phyloP scores from a whole-genome alignment of 1,140 invertebrate genomes.

The Drosophila arawakana region DNA sequence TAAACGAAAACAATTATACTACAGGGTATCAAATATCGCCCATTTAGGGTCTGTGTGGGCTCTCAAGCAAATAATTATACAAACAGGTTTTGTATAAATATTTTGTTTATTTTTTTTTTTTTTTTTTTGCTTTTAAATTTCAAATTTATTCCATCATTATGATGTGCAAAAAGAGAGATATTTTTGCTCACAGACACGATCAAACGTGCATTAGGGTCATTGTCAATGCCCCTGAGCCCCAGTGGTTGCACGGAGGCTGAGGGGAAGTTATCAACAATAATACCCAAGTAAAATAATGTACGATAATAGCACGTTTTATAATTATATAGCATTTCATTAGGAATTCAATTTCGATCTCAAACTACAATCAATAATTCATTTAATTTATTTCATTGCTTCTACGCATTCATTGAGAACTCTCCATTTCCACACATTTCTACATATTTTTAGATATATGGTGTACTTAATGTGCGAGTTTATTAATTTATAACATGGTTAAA shows the following conservation, averaged over 20 bases:
- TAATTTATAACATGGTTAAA: neutral
- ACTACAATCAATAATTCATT: neutral
- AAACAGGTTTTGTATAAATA: slow-evolving; percentile 4
- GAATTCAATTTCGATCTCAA: neutral
- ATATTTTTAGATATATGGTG: too few species aligned
- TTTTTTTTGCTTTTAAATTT: neutral
- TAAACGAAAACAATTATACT: too few species aligned
- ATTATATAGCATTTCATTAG: slow-evolving; percentile 15
- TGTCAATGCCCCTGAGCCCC: neutral
- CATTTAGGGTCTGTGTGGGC: neutral
- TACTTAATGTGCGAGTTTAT: too few species aligned
- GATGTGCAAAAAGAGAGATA: neutral
- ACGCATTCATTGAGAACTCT: neutral
- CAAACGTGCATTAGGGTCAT: slow-evolving; percentile 21
- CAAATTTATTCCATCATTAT: slow-evolving; percentile 32
- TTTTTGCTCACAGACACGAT: neutral
- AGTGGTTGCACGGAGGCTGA: too few species aligned
- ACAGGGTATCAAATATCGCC: too few species aligned
- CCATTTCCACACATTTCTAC: neutral
- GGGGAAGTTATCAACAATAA: neutral
- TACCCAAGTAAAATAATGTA: neutral
- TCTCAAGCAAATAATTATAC: slow-evolving; percentile 18
- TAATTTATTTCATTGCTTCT: neutral
- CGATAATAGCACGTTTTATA: slow-evolving; percentile 8
- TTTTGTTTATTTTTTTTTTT: slow-evolving; percentile 10